These are phyloP conservation scores for Mustelus asterias DNA, from an alignment of 2,113 vertebrate genomes.

Conservation along the genomic window DNA sequence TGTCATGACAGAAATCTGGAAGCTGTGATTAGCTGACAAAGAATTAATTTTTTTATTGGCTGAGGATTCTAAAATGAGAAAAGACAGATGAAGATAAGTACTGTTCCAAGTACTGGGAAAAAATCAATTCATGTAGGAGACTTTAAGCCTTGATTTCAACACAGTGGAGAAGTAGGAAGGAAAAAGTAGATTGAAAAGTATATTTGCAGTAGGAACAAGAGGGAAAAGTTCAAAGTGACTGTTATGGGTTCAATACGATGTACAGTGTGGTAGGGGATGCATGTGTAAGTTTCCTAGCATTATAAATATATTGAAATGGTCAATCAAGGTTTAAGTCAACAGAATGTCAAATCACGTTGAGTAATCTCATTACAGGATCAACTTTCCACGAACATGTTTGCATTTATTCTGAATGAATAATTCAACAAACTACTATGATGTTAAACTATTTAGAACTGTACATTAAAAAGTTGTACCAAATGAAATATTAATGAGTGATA, in stretches of 20 bases:
- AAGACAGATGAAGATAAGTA: background rate
- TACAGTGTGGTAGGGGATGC: background rate
- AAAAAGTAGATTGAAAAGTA: background rate
- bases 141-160: background rate
- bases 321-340: slow-evolving; percentile 7
- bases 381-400: background rate
- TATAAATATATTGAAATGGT: background rate
- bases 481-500: background rate
- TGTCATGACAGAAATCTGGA: background rate
- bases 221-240: background rate
- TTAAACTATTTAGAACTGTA: slow-evolving; percentile 22
- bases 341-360: background rate
- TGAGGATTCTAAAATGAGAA: background rate
- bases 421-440: background rate
- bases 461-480: slow-evolving; percentile 18
- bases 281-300: background rate
- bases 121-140: background rate
- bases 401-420: slow-evolving; percentile 22
- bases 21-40: background rate
- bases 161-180: background rate
- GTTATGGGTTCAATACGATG: background rate
- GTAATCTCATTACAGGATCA: background rate
- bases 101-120: background rate
- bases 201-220: background rate
- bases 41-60: background rate